A percentile compares a stretch with the other conserved stretches of the same genome.
phyloP scores from a whole-genome alignment of 2,888 invertebrate species.

The Platycheirus rosarum region DNA sequence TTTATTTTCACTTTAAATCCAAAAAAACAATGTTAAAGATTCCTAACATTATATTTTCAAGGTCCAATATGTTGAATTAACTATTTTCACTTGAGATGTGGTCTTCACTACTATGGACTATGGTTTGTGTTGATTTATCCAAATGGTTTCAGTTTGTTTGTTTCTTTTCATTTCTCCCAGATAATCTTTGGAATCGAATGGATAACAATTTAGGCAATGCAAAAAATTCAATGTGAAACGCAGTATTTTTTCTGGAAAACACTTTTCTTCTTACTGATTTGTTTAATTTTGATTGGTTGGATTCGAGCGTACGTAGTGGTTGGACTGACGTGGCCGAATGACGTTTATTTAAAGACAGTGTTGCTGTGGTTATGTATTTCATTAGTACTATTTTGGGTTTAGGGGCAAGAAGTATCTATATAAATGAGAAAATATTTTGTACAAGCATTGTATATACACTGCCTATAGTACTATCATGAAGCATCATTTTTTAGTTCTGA shows the following conservation, averaged over 20 bases:
- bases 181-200: constrained; percentile 22
- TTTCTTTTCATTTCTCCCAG: constrained; percentile 59
- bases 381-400: not conserved
- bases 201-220: not conserved
- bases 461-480: too few species aligned
- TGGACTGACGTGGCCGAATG: constrained; percentile 59
- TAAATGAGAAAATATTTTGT: too few species aligned
- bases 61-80: not conserved
- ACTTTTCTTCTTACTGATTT: constrained; percentile 43
- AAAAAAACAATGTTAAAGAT: constrained; percentile 28
- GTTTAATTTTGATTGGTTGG: constrained; percentile 58
- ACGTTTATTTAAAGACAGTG: constrained; percentile 15
- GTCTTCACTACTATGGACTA: constrained; percentile 44
- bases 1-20: constrained; percentile 19
- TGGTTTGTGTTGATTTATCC: constrained; percentile 44
- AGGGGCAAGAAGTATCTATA: too few species aligned
- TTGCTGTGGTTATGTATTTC: not conserved
- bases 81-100: constrained; percentile 1
- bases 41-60: constrained; percentile 27
- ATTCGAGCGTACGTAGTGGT: not conserved
- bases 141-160: constrained; percentile 23
- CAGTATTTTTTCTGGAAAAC: constrained; percentile 41
- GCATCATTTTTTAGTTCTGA: too few species aligned
- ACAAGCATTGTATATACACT: too few species aligned
- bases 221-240: constrained; percentile 6